Base-by-base conservation (phyloP, 92 coral and sea anemone species). In the Actinostola sp. region DNA sequence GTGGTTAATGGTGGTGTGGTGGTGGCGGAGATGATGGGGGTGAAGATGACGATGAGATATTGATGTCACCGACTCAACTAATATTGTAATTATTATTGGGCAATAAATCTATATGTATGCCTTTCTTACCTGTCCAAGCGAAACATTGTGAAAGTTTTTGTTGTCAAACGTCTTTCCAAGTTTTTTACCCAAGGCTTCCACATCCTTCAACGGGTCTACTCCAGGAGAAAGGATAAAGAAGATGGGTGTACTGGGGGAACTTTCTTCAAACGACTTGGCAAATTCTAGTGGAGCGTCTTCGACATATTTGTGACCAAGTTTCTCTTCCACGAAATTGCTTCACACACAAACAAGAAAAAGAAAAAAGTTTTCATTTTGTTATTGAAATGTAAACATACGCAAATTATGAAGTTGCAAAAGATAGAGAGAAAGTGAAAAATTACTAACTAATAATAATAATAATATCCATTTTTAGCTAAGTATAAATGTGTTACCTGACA, bases 191-290 rank as follows among this genome's bases (percentile, higher is more conserved):
- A 91, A 78, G 29, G 99, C 95, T 66, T 95, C 99, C 52, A 95
- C 99, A 67, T 95, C 99, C 69, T 95, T 95, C 60, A 95, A 76
- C 8, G 99, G 99, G 66, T 95, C 99, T 27, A 95, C 99, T 61
- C 99, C 99, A 53, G 99, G 99, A 55, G 99, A 95, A 29, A 95
- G 89, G 73, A 95, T 95, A 71, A 95, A 95, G 89, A 95, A 95
- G 92, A 95, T 93, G 4, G 99, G 97, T 29, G 97, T 95, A 21
- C 88, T 92, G 31, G 97, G 97, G 12, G 97, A 97, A 29, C 97
- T 95, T 77, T 95, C 99, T 68, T 95, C 99, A 79, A 79, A 95
- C 2, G 99, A 95, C 76, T 87, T 89, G 15, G 97, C 94, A 27
- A 95, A 95, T 73, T 91, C 97, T 33, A 90, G 86, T 15, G 95